Base-by-base conservation (phyloP, 2,113 vertebrate species). In the Enhydra lutris region DNA sequence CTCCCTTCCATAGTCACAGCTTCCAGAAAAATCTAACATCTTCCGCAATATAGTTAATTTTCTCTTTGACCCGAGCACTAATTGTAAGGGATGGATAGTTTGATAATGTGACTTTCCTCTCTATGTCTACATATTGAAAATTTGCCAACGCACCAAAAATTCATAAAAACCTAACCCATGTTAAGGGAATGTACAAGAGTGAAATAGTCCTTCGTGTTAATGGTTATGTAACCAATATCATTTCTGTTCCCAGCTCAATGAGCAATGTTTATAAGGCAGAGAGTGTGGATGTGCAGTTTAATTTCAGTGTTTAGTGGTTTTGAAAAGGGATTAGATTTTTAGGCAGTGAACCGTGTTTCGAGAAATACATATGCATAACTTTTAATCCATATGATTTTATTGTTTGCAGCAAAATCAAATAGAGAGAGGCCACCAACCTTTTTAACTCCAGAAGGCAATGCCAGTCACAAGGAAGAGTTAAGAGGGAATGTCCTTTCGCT, bases 401-500 rank as follows among this genome's bases (percentile, higher is more conserved):
- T 97, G 45, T 91, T 98, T 99, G 82, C 97, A 99, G 99, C 99
- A 31, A 99, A 99, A 17, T 98, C 99, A 61, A 97, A 97, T 23
- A 99, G 98, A 95, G 99, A 99, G 95, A 99, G 99, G 90, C 99
- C 88, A n/a, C 99, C 99, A 73, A 96, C 98, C 42, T 99, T 99
- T 98, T 98, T 99, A 97, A 99, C 99, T 97, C 99, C 99, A 92
- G 97, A 98, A 93, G 99, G 99, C 39, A 98, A 98, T 71, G 98
- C 98, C 97, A 99, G 99, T 98, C 99, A 98, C 98, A 99, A 99
- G 98, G 99, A 99, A 92, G 99, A 99, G 57, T 98, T 99, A 96
- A 99, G 99, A 98, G 99, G 99, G 98, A 99, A 99, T 84, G 98
- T 99, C 73, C 99, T 99, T 98, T 98, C 99, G 84, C 98, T 99